Percentiles rank a stretch among this genome's conserved stretches.
phyloP scores from a whole-genome alignment of 2,113 vertebrate genomes.

The Atherinomorus stipes region DNA sequence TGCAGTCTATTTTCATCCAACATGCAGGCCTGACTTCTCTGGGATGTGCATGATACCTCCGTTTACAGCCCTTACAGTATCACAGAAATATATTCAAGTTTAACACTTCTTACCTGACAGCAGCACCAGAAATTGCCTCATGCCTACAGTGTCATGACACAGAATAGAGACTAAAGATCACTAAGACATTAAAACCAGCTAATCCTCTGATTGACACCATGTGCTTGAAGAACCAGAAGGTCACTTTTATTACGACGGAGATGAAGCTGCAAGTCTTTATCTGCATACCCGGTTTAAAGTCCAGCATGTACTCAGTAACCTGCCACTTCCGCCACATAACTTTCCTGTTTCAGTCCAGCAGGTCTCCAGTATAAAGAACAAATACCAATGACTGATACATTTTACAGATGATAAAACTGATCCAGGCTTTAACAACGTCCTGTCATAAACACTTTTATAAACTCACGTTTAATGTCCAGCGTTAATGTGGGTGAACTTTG shows the following conservation, averaged over 20 bases:
- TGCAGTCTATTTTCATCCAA: too few relatives aligned
- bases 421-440: not conserved
- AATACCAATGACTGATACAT: not conserved
- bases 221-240: not conserved
- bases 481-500: not conserved
- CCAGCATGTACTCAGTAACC: conserved; percentile 51
- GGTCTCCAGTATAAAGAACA: not conserved
- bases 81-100: not conserved
- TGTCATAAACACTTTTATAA: not conserved
- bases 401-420: not conserved
- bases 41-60: too few relatives aligned
- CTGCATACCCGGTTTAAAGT: conserved; percentile 68
- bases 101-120: conserved; percentile 71
- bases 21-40: too few relatives aligned
- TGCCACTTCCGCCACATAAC: conserved; percentile 9
- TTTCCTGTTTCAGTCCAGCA: not conserved
- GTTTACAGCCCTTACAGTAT: not conserved
- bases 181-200: not conserved
- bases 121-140: conserved; percentile 60
- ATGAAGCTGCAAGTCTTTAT: conserved; percentile 41
- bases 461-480: not conserved
- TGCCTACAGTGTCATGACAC: conserved; percentile 41
- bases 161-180: not conserved
- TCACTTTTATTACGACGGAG: conserved; percentile 43
- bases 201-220: conserved; percentile 2